A percentile compares a stretch with the other conserved stretches of the same genome.
These are phyloP conservation scores for Eubasilissa splendida DNA, from an alignment of 2,888 invertebrate genomes.

Conservation along the genomic window DNA sequence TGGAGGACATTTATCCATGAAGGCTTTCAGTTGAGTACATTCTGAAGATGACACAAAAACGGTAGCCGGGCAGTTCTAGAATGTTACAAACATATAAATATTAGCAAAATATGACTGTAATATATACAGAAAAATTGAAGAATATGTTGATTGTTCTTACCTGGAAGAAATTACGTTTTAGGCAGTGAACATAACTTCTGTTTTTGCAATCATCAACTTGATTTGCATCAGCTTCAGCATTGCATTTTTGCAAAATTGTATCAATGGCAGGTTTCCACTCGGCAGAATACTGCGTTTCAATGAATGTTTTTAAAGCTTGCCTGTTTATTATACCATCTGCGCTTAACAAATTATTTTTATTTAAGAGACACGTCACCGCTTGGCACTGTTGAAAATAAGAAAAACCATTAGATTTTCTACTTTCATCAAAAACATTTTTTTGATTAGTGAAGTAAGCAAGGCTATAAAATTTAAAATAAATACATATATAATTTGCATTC, in stretches of 20 bases:
- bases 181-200: conserved; percentile 43
- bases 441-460: background rate
- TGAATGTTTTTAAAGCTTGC: conserved; percentile 42
- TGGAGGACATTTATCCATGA: conserved; percentile 22
- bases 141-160: conserved; percentile 30
- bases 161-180: conserved; percentile 45
- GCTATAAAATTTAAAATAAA: too few relatives aligned
- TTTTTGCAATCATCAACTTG: conserved; percentile 32
- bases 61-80: conserved; percentile 41
- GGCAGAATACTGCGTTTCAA: conserved; percentile 35
- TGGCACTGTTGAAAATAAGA: conserved; percentile 48
- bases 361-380: conserved; percentile 46
- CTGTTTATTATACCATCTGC: conserved; percentile 44
- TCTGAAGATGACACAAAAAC: conserved; percentile 26
- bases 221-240: conserved; percentile 4
- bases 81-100: background rate
- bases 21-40: conserved; percentile 21
- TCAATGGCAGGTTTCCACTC: conserved; percentile 45
- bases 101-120: background rate
- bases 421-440: background rate
- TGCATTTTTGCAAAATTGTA: conserved; percentile 37
- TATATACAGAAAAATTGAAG: background rate
- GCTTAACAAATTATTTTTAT: conserved; percentile 43
- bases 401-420: background rate
- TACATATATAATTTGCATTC: background rate